phyloP scores from a whole-genome alignment of 2,797 vertebrate genomes.

The Clamator glandarius region DNA sequence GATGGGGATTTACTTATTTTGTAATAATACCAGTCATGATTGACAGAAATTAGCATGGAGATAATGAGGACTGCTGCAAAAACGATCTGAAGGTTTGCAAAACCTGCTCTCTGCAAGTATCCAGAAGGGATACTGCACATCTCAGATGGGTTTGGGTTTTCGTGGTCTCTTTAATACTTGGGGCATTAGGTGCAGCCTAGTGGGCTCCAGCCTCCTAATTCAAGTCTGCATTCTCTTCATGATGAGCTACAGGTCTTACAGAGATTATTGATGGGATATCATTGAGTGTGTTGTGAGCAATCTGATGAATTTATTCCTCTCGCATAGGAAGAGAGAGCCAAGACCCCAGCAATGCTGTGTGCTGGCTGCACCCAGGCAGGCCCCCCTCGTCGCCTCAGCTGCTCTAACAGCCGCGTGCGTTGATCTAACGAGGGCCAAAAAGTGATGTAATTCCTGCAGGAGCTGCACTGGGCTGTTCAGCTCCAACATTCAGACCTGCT shows the following conservation, averaged over 20 bases:
- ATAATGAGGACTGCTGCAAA: conserved; percentile 35
- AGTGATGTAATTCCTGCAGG: background rate
- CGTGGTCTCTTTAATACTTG: background rate
- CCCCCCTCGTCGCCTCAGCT: background rate
- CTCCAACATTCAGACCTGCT: background rate
- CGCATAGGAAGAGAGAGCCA: background rate
- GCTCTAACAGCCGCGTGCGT: background rate
- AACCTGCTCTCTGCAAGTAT: background rate
- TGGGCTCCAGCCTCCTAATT: conserved; percentile 8
- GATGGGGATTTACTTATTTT: conserved; percentile 1
- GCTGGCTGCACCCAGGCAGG: background rate
- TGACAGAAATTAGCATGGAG: conserved; percentile 51
- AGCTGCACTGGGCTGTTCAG: background rate
- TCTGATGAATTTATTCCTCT: background rate
- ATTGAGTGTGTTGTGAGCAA: background rate
- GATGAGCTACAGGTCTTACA: background rate
- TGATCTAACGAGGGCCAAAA: background rate
- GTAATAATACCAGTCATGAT: background rate
- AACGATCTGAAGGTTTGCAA: background rate
- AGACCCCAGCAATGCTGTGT: rapidly evolving
- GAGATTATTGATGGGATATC: background rate
- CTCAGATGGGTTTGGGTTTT: background rate
- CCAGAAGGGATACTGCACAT: background rate
- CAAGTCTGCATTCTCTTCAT: background rate
- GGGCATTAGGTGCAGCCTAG: background rate